These are phyloP conservation scores for Zygogramma bicolorata DNA, from an alignment of 2,888 invertebrate genomes.

Conservation along the genomic window DNA sequence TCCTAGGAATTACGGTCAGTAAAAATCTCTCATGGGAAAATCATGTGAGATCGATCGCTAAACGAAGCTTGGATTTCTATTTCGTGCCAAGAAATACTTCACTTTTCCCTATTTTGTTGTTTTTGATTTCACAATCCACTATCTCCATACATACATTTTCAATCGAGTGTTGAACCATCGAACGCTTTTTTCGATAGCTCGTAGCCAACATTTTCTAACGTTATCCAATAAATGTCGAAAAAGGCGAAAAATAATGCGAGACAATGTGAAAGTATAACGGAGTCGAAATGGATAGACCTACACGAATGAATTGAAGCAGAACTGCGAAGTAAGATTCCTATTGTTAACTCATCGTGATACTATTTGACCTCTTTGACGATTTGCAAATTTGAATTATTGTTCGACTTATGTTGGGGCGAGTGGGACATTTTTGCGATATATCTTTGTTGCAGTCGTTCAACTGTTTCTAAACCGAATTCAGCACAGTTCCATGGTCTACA, in stretches of 20 bases:
- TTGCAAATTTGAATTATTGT: background rate
- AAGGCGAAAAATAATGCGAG: background rate
- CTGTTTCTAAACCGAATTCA: no score
- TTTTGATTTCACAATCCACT: no score
- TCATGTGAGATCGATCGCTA: no score
- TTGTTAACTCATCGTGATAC: background rate
- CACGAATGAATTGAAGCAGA: background rate
- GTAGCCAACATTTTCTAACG: no score
- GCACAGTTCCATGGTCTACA: no score
- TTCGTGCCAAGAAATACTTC: no score
- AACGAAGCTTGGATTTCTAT: no score
- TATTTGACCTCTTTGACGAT: constrained; percentile 3
- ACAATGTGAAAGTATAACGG: background rate
- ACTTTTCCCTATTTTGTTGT: no score
- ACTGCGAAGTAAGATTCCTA: background rate
- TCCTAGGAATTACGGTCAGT: no score
- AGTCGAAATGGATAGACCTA: background rate
- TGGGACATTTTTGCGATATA: background rate
- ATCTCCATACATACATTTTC: background rate
- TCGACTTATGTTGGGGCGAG: background rate
- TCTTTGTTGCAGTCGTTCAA: no score
- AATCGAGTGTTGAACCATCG: background rate
- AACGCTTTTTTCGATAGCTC: background rate
- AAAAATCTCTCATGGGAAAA: no score
- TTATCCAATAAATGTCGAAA: no score